A percentile compares a stretch with the other conserved stretches of the same genome.
Evolutionary conservation across 2,113 vertebrate genomes (phyloP).

Genomic region (Pitta sordida): DNA sequence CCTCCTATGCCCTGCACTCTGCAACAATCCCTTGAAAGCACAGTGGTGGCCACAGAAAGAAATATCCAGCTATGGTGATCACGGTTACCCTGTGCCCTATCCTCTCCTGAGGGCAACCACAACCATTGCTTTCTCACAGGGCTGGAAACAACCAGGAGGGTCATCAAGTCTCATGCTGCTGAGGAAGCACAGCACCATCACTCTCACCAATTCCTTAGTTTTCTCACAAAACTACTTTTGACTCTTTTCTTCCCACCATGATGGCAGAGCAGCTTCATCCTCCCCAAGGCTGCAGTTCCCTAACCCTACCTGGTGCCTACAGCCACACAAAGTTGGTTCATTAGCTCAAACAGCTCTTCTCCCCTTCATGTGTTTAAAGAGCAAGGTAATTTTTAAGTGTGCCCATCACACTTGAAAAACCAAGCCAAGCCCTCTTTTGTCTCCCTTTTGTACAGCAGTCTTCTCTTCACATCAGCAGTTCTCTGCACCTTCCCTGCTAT

Average conservation of each 20-base stretch:
- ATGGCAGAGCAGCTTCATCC: neutral
- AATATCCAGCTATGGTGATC: neutral
- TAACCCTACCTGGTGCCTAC: neutral
- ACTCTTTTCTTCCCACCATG: neutral
- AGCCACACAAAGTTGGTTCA: neutral
- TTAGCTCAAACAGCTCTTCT: neutral
- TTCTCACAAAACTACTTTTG: neutral
- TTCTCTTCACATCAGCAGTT: neutral
- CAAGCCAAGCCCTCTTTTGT: neutral
- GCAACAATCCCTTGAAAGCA: neutral
- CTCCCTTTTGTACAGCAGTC: neutral
- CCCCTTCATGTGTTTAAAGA: neutral
- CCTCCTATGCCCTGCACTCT: neutral
- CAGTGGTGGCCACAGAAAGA: neutral
- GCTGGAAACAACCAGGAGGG: neutral
- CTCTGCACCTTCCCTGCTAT: neutral
- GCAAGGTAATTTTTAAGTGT: neutral
- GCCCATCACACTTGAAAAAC: neutral
- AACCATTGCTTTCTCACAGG: neutral
- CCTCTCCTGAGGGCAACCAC: accelerated
- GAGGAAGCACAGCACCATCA: neutral
- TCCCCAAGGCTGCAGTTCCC: neutral
- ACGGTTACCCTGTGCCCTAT: neutral
- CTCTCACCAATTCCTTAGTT: neutral
- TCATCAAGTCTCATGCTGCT: neutral